Percentiles rank a stretch among this genome's conserved stretches.
Conservation (phyloP, 2,113 vertebrate species). For the Mormyrus lacerda region DNA sequence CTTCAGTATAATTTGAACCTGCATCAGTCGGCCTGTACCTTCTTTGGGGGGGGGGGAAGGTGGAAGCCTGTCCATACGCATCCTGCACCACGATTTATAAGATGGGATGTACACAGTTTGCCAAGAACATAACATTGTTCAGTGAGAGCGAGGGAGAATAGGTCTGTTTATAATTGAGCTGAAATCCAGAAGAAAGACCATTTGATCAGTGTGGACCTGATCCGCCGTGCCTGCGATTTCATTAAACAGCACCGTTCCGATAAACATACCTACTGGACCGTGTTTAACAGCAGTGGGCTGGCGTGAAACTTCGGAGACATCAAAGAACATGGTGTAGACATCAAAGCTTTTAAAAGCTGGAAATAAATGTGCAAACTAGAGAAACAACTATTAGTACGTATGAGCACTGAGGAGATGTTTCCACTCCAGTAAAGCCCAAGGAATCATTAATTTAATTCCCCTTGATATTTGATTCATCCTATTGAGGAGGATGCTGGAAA, state of each 20-base stretch:
- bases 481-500: not conserved
- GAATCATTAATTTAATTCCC: constrained; percentile 4
- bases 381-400: not conserved
- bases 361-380: not conserved
- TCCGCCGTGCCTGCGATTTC: not conserved
- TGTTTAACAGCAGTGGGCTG: not conserved
- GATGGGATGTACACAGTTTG: not conserved
- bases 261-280: not conserved
- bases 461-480: not conserved
- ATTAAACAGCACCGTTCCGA: not conserved
- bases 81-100: not conserved
- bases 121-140: not conserved
- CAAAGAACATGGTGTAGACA: not conserved
- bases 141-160: not conserved
- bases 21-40: not conserved
- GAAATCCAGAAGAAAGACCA: not conserved
- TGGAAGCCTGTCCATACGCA: not conserved
- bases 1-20: not conserved
- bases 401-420: not conserved
- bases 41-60: not conserved
- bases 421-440: not conserved
- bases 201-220: not conserved
- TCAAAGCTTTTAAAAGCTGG: not conserved
- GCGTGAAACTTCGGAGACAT: not conserved
- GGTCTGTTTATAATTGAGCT: not conserved